Evolutionary conservation across 2,113 vertebrate genomes (phyloP).

Genomic region (Nothocercus julius): DNA sequence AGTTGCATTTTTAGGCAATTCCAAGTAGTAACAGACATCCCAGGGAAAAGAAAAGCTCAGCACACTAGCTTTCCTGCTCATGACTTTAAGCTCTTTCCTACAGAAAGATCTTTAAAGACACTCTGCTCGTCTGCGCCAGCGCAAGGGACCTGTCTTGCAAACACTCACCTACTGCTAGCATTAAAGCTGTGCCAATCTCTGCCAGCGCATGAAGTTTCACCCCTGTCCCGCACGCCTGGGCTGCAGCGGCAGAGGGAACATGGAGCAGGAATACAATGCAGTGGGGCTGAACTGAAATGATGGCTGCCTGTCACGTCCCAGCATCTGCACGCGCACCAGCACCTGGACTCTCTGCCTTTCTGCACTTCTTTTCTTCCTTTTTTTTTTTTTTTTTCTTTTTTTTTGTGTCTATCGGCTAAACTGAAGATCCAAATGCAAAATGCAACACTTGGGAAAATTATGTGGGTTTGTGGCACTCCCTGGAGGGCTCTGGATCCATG

Average conservation of each 20-base stretch:
- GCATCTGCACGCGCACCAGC: neutral
- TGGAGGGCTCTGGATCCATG: conserved; percentile 36
- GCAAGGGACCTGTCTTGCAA: neutral
- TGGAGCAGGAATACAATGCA: neutral
- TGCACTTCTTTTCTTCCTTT: neutral
- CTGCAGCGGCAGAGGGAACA: neutral
- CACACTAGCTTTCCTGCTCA: neutral
- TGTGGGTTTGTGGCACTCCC: conserved; percentile 39
- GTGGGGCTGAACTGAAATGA: neutral
- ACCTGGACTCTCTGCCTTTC: neutral
- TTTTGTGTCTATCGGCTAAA: conserved; percentile 38
- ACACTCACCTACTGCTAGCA: neutral
- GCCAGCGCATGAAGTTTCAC: neutral
- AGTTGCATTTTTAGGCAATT: neutral
- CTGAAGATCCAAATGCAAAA: conserved; percentile 47
- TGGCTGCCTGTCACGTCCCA: neutral
- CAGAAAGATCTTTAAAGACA: neutral
- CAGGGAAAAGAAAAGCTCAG: accelerated
- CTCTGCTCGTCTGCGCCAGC: neutral
- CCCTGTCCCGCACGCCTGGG: neutral
- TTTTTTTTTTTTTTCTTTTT: neutral
- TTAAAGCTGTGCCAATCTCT: neutral
- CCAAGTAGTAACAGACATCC: neutral
- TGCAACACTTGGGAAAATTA: conserved; percentile 50
- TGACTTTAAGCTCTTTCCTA: neutral